Base-by-base conservation (phyloP, 2,113 vertebrate genomes). In the Platanista minor region DNA sequence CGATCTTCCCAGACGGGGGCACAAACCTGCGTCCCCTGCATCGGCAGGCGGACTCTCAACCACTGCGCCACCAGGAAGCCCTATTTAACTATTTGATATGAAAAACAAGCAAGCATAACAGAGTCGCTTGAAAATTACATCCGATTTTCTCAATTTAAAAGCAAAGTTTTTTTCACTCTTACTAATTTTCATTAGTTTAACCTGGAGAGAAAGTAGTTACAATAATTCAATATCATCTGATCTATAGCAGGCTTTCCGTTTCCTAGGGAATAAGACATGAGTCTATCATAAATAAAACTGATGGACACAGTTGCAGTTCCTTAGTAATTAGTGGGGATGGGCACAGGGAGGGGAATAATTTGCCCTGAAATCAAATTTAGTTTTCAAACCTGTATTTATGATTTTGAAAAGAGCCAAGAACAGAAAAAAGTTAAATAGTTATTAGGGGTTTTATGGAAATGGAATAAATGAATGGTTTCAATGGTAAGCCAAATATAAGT, bases 381-480 rank as follows among this genome's bases (percentile, higher is more conserved):
- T 95, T 98, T 98, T 98, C 97, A 98, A 98, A 98, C 97, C 82
- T 90, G 80, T 97, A 98, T 98, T 99, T 98, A 98, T 94, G 97
- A 97, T 94, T 97, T 97, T 97, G 80, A 94, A 96, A 98, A 97
- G 94, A 97, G 98, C 96, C 98, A 98, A 98, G 96, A 98, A 98
- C 92, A 98, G 97, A 98, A 98, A 93, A 98, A 98, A 97, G 95
- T 98, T 96, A 97, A 98, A 98, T 87, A 97, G 98, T 98, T 98
- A 98, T 98, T 99, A 98, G 94, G 94, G 98, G 96, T 39, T 99
- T 99, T 98, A 98, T 98, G 98, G 98, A 98, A 98, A 97, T 95
- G 97, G 95, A 91, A 98, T 98, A 98, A 98, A 98, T 94, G 95
- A 96, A 98, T 96, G 80, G 74, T 95, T 98, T 98, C 87, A 98